Percentiles rank a stretch among this genome's conserved stretches.
Conservation (phyloP, 2,888 invertebrate genomes). For the Harpalus rufipes region DNA sequence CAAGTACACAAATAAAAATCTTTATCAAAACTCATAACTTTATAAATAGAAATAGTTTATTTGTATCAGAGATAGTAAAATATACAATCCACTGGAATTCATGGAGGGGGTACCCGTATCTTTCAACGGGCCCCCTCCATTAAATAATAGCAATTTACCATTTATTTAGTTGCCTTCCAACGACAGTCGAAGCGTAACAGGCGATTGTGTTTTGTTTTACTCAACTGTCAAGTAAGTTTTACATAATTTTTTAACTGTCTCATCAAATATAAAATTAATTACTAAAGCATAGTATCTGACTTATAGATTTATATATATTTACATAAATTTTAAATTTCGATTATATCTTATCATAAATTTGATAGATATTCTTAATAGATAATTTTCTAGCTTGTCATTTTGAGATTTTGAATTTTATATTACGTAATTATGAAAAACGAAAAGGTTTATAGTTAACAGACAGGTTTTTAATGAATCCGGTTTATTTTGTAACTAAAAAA, state of each 20-base stretch:
- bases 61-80: not conserved
- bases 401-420: not conserved
- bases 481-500: not conserved
- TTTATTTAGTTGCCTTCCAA: not conserved
- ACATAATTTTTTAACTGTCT: not conserved
- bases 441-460: not conserved
- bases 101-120: constrained; percentile 20
- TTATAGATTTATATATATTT: not conserved
- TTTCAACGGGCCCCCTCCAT: constrained; percentile 19
- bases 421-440: not conserved
- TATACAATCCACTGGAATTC: constrained; percentile 4
- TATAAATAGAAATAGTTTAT: not conserved
- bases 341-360: not conserved
- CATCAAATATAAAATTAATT: constrained; percentile 1
- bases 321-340: not conserved
- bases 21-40: not conserved
- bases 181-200: constrained; percentile 19
- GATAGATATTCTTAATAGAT: not conserved
- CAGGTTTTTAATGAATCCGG: not conserved
- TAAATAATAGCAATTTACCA: constrained; percentile 35
- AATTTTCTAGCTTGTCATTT: not conserved
- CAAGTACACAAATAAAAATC: not conserved
- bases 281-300: not conserved
- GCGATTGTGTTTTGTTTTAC: not conserved
- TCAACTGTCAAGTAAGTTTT: constrained; percentile 18